Evolutionary conservation across 2,797 vertebrate species (phyloP), one percentile per base, ranked within the genome.

Genomic region (Lindbergichthys nudifrons): DNA sequence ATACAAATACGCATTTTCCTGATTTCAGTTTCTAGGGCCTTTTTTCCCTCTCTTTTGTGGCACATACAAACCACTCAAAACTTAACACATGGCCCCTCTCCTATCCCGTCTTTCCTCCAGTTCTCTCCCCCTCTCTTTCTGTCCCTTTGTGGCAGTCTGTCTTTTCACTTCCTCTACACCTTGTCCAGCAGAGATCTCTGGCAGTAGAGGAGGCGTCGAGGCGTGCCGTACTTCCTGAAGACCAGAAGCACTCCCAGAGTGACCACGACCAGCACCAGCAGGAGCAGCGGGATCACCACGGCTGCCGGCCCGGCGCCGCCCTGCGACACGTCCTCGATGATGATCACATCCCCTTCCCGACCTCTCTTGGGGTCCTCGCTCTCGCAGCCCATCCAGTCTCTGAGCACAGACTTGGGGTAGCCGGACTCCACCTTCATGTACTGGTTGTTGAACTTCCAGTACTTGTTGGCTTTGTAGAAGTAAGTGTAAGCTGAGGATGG

Each of bases 371-470:
- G 94, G 0, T 96, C 95, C 70, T 94, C 95, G 16, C 87, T 89
- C 0, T 96, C 92, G 52, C 97, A 97, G 89, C 96, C 96, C 96
- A 98, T 96, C 96, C 96, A 97, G 89, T 96, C 95, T 5, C 89
- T 92, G 52, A 97, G 93, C 50, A 95, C 96, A 0, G 97, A 97
- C 81, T 97, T 97, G 64, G 97, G 97, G 89, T 95, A 97, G 59
- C 97, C 97, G 0, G 96, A 94, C 88, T 97, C 96, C 70, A 97
- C 96, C 88, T 95, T 97, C 92, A 97, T 92, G 88, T 97, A 94
- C 91, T 97, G 95, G 88, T 97, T 97, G 92, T 97, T 97, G 89
- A 97, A 97, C 85, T 97, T 96, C 97, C 97, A 97, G 90, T 97
- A 97, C 77, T 96, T 97, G 84, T 96, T 96, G 70, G 95, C 96